phyloP scores from a whole-genome alignment of 2,888 invertebrate genomes.

The Rapana venosa region DNA sequence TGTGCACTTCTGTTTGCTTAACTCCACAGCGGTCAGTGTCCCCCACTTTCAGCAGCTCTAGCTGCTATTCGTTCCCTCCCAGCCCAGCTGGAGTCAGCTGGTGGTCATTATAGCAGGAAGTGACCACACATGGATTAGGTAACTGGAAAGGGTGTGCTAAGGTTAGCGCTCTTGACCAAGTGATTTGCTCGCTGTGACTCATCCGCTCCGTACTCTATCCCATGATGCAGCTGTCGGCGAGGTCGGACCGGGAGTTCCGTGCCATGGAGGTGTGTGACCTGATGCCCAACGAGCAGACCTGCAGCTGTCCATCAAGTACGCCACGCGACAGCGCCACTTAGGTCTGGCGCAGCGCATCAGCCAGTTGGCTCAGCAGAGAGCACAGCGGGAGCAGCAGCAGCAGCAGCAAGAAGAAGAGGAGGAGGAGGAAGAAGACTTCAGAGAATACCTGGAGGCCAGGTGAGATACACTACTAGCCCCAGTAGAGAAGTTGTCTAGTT shows the following conservation, averaged over 20 bases:
- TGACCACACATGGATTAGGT: no score
- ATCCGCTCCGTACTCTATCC: no score
- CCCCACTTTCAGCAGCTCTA: no score
- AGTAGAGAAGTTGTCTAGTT: no score
- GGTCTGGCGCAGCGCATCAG: conserved; percentile 89
- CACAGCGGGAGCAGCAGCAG: conserved; percentile 54
- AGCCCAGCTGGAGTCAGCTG: no score
- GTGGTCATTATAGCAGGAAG: no score
- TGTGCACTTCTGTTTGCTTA: no score
- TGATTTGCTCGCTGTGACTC: no score
- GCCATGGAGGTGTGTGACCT: conserved; percentile 92
- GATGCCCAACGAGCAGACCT: conserved; percentile 88
- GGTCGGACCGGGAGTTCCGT: conserved; percentile 89
- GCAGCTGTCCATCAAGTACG: conserved; percentile 92
- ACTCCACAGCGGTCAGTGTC: no score
- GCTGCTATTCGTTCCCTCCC: no score
- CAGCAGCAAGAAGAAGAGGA: conserved; percentile 53
- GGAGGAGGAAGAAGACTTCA: conserved; percentile 34
- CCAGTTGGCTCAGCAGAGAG: conserved; percentile 80
- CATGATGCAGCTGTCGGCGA: conserved; percentile 86
- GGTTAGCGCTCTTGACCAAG: no score
- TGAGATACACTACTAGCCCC: not conserved
- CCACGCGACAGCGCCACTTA: conserved; percentile 86
- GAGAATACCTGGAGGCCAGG: conserved; percentile 35
- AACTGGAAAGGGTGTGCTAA: no score